phyloP scores from a whole-genome alignment of 2,113 vertebrate species.

The Campylomormyrus numenius region DNA sequence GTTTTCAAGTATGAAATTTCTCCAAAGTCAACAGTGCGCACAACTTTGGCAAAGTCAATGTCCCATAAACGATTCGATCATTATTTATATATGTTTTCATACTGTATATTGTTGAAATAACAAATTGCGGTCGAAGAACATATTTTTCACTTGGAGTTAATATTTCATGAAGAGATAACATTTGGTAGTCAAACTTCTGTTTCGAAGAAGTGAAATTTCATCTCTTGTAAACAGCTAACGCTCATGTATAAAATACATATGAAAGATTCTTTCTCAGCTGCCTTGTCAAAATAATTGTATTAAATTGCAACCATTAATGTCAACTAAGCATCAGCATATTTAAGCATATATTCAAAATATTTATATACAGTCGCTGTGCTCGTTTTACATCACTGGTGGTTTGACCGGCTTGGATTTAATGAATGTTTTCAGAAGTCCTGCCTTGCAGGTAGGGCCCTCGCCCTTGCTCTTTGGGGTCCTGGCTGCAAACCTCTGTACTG shows the following conservation, averaged over 20 bases:
- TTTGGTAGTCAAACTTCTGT: slow-evolving; percentile 14
- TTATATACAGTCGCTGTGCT: not conserved
- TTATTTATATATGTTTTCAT: slow-evolving; percentile 15
- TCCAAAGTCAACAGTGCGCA: slow-evolving; percentile 24
- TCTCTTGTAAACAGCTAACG: slow-evolving; percentile 9
- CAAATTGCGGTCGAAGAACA: not conserved
- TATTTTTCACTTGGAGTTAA: not conserved
- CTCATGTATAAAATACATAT: slow-evolving; percentile 2
- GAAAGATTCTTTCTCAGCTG: slow-evolving; percentile 4
- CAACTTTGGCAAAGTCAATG: slow-evolving; percentile 8
- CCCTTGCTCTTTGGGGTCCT: not conserved
- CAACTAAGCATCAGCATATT: not conserved
- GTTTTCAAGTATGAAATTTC: slow-evolving; percentile 23
- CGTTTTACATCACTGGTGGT: not conserved
- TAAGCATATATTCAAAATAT: not conserved
- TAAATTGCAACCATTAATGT: slow-evolving; percentile 12
- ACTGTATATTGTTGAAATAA: slow-evolving; percentile 20
- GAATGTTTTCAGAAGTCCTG: not conserved
- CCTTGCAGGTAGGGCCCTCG: too few species aligned
- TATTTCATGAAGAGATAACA: slow-evolving; percentile 13
- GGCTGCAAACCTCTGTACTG: not conserved
- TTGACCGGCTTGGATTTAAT: not conserved
- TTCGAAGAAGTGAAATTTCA: not conserved
- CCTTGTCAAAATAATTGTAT: slow-evolving; percentile 14
- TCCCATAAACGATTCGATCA: slow-evolving; percentile 20